phyloP scores from a whole-genome alignment of 1,140 invertebrate genomes.

The Bombus vancouverensis region DNA sequence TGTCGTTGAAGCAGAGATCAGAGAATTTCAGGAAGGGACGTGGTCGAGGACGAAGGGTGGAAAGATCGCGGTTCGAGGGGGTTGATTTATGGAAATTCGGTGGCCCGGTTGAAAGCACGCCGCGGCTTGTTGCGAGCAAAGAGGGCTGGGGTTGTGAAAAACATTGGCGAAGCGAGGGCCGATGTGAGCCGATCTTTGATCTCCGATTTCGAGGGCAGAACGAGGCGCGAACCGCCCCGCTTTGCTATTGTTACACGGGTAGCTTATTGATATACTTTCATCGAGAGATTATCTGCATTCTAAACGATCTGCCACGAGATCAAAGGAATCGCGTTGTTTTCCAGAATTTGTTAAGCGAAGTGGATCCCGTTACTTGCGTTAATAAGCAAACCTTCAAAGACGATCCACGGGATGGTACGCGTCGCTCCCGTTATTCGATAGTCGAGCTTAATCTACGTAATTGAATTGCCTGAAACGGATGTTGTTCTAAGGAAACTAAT shows the following conservation, averaged over 20 bases:
- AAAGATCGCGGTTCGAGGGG: neutral
- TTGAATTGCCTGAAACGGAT: neutral
- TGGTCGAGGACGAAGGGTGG: slow-evolving; percentile 1
- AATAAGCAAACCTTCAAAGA: neutral
- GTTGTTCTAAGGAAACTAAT: neutral
- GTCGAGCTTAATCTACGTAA: neutral
- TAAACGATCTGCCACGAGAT: slow-evolving; percentile 34
- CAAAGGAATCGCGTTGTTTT: slow-evolving; percentile 58
- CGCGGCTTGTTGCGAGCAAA: slow-evolving; percentile 41
- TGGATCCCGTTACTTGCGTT: slow-evolving; percentile 25
- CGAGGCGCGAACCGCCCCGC: slow-evolving; percentile 47
- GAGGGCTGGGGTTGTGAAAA: slow-evolving; percentile 28
- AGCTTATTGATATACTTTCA: slow-evolving; percentile 42
- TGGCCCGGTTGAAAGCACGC: slow-evolving; percentile 48
- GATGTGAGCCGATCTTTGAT: slow-evolving; percentile 58
- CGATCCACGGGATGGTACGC: neutral
- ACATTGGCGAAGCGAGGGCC: slow-evolving; percentile 42
- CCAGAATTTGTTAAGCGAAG: slow-evolving; percentile 39
- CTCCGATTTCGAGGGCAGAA: slow-evolving; percentile 40
- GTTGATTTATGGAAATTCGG: slow-evolving; percentile 68
- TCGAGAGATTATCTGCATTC: slow-evolving; percentile 56
- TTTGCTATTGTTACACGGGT: slow-evolving; percentile 46
- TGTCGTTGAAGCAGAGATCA: neutral
- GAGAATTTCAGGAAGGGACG: slow-evolving; percentile 28
- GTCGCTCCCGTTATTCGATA: neutral